Percentiles rank a stretch among this genome's conserved stretches.
phyloP scores from a whole-genome alignment of 64 coral and sea anemone genomes.

The Pachyseris speciosa region DNA sequence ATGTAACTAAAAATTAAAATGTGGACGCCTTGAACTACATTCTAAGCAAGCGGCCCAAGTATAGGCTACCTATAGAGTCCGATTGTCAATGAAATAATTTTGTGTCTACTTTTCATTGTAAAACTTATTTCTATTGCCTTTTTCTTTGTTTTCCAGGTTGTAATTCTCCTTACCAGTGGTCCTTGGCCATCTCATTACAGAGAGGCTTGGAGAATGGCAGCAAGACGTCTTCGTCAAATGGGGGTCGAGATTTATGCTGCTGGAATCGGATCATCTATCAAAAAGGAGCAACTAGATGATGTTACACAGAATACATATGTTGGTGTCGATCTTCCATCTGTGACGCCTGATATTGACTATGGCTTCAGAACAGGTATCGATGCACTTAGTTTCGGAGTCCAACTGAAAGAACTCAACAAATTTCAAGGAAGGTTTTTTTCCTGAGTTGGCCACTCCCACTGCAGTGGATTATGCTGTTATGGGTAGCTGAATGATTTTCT shows the following conservation, averaged over 20 bases:
- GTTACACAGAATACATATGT: not conserved
- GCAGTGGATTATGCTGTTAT: too few species aligned
- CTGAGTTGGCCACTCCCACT: too few species aligned
- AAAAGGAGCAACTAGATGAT: constrained; percentile 6
- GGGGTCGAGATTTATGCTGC: constrained; percentile 48
- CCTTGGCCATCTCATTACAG: constrained; percentile 4
- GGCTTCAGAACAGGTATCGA: constrained; percentile 10
- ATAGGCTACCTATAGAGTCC: too few species aligned
- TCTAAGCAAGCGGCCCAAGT: too few species aligned
- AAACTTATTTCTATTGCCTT: not conserved
- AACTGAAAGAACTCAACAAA: not conserved
- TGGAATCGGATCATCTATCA: constrained; percentile 25
- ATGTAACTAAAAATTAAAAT: too few species aligned
- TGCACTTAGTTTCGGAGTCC: too few species aligned
- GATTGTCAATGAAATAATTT: too few species aligned
- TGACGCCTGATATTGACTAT: constrained; percentile 20
- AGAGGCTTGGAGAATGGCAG: constrained; percentile 18
- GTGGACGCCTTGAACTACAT: too few species aligned
- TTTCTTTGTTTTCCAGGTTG: constrained; percentile 2
- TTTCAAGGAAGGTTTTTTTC: too few species aligned
- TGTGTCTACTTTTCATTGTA: too few species aligned
- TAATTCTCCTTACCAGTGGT: constrained; percentile 45
- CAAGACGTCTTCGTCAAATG: not conserved
- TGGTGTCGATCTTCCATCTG: not conserved
- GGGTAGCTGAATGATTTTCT: too few species aligned